phyloP scores from a whole-genome alignment of 53 echinoderm and acorn worm genomes.

The Glandiceps talaboti region DNA sequence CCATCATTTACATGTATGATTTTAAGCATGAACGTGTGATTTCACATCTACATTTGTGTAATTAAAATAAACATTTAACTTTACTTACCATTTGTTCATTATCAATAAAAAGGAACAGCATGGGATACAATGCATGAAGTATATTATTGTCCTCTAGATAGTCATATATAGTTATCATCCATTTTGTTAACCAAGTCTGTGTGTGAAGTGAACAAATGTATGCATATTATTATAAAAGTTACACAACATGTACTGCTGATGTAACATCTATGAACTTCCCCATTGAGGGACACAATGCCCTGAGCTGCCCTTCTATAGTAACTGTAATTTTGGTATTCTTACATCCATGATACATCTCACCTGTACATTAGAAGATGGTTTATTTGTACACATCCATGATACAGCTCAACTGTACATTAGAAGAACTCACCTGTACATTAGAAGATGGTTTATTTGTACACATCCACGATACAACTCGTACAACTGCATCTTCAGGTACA shows the following conservation, averaged over 20 bases:
- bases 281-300: too few species aligned
- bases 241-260: background rate
- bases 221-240: background rate
- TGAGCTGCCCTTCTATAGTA: too few species aligned
- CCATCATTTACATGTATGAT: too few species aligned
- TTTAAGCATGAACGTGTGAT: background rate
- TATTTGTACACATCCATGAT: background rate
- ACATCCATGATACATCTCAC: background rate
- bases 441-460: conserved; percentile 66
- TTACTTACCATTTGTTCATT: conserved; percentile 66
- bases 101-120: conserved; percentile 76
- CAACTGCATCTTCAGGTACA: conserved; percentile 46
- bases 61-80: background rate
- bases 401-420: background rate
- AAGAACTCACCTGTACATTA: conserved; percentile 51
- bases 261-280: too few species aligned
- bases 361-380: background rate
- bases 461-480: conserved; percentile 75
- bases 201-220: background rate
- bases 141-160: conserved; percentile 44
- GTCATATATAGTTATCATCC: conserved; percentile 81
- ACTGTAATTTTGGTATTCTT: background rate
- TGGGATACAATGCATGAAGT: conserved; percentile 75
- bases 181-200: conserved; percentile 56
- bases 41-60: background rate